Evolutionary conservation across 2,113 vertebrate species (phyloP).

Genomic region (Sebastes schlegelii): DNA sequence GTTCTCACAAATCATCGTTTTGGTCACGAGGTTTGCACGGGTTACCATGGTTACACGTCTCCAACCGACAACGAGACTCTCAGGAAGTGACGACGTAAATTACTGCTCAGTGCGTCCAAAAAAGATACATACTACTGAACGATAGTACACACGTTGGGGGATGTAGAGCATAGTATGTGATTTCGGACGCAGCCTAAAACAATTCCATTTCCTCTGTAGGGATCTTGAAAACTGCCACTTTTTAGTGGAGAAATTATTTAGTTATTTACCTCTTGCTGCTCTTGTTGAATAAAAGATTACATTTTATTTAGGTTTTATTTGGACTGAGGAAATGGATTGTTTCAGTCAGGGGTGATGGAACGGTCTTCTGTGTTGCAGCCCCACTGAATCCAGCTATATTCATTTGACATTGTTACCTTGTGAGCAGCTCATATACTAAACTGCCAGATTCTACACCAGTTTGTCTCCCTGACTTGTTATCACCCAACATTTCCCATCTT

Average conservation of each 20-base stretch:
- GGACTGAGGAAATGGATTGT: not conserved
- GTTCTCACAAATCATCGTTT: no score
- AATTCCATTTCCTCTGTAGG: not conserved
- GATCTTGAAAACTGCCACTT: not conserved
- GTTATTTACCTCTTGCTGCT: not conserved
- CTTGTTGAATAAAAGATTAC: not conserved
- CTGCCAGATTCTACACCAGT: not conserved
- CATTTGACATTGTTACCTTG: not conserved
- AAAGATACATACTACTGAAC: no score
- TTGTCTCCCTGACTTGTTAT: not conserved
- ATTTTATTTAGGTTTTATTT: not conserved
- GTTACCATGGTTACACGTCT: no score
- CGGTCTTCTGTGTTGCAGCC: not conserved
- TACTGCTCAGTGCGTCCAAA: no score
- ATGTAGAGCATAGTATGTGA: no score
- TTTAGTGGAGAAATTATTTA: not conserved
- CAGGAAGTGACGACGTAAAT: no score
- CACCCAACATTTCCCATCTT: not conserved
- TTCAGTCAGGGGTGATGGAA: not conserved
- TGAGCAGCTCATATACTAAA: not conserved
- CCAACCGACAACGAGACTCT: no score
- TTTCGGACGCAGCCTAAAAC: no score
- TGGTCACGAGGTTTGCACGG: no score
- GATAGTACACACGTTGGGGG: no score
- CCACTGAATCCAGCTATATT: not conserved